Conservation (phyloP, 2,888 invertebrate species). For the Macrosiphum euphorbiae region DNA sequence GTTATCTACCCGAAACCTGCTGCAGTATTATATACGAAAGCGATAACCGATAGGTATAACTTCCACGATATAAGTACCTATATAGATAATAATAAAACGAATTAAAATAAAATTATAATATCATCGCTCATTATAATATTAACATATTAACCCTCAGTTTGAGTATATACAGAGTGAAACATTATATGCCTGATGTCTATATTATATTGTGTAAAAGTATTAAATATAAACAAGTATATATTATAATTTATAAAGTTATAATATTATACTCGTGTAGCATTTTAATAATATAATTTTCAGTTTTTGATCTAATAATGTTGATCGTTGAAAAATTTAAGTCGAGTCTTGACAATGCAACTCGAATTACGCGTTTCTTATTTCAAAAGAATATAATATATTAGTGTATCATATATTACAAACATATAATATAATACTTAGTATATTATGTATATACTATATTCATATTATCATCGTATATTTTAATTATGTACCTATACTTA, state of each 20-base stretch:
- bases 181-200: neutral
- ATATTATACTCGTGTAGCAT: constrained; percentile 10
- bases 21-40: neutral
- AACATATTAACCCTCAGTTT: neutral
- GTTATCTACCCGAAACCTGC: neutral
- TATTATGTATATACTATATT: neutral
- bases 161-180: neutral
- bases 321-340: neutral
- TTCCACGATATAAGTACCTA: neutral
- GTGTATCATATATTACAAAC: neutral
- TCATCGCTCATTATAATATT: neutral
- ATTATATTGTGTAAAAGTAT: neutral
- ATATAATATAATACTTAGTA: neutral
- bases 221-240: neutral
- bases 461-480: neutral
- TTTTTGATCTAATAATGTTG: neutral
- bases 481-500: neutral
- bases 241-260: neutral
- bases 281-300: neutral
- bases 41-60: neutral
- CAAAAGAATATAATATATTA: neutral
- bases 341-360: neutral
- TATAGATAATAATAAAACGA: neutral
- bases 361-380: constrained; percentile 5
- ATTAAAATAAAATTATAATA: neutral